phyloP scores from a whole-genome alignment of 1,140 invertebrate genomes.

The Tetramorium simillimum region DNA sequence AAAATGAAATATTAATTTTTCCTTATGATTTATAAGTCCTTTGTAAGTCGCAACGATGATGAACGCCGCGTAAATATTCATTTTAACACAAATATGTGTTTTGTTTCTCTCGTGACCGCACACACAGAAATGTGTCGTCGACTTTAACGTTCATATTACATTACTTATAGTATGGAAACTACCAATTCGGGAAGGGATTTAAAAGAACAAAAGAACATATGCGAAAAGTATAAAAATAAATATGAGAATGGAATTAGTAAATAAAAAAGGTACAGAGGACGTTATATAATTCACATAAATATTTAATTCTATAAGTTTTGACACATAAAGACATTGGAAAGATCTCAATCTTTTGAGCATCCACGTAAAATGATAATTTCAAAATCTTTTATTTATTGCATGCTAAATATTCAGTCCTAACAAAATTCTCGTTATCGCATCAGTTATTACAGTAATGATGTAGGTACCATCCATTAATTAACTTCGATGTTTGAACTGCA shows the following conservation, averaged over 20 bases:
- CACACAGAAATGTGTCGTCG: not conserved
- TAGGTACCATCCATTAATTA: constrained; percentile 7
- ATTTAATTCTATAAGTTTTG: not conserved
- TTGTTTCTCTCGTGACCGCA: constrained; percentile 4
- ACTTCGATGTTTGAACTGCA: not conserved
- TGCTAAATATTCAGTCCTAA: not conserved
- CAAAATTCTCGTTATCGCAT: not conserved
- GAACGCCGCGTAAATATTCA: constrained; percentile 2
- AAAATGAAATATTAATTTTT: not conserved
- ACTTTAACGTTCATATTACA: not conserved
- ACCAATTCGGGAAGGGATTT: not conserved
- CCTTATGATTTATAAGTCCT: constrained; percentile 52
- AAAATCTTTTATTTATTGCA: not conserved
- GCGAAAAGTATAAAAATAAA: not conserved
- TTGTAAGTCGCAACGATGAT: not conserved
- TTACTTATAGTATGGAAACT: constrained; percentile 51
- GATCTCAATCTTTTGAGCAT: not conserved
- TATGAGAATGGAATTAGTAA: not conserved
- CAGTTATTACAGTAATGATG: not conserved
- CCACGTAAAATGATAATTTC: not conserved
- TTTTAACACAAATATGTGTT: not conserved
- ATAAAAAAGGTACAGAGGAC: not conserved
- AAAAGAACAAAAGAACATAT: not conserved
- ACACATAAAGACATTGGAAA: not conserved
- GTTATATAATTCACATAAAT: not conserved